Evolutionary conservation across 1,140 invertebrate species (phyloP), one percentile per base, ranked within the genome.

Genomic region (Dufourea novaeangliae): DNA sequence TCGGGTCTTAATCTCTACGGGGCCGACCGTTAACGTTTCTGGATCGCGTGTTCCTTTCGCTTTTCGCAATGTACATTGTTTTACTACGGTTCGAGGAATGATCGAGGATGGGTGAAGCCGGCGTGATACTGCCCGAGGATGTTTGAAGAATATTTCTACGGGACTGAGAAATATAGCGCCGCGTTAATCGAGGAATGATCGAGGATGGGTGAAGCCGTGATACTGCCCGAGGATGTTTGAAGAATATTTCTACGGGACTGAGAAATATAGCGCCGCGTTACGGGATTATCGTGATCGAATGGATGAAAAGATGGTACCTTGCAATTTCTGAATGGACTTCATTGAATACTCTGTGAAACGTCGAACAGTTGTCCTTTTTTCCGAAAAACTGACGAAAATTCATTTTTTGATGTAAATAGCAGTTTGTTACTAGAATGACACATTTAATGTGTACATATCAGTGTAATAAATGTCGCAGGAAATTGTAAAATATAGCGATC

Each of bases 1-100:
- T 80, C 78, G 78, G 32, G 66, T 41, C 25, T 74, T 80, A 80
- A 80, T 80, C 78, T 80, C 37, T 57, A 27, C 44, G 73, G 54
- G 10, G 17, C 34, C 32, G 22, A 46, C 59, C 78, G 54, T 68
- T 57, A 59, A 12, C 63, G 54, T 76, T 76, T 46, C 62, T 68
- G 56, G 72, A 79, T 75, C 63, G 77, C 25, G 22, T 59, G 59
- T 29, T 66, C 52, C 70, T 79, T 66, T 66, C 77, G 77, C 70
- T 57, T 73, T 64, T 74, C 52, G 70, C 61, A 67, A 63, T 63
- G n/a, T n/a, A 39, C 75, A 78, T 62, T 71, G 75, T 78, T 71
- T 78, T 63, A 78, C 54, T 4, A 3, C 8, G 10, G 22, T 22
- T 37, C 46, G 50, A 54, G 3, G 66, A 27, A 25, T 54, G 54